Evolutionary conservation across 2,113 vertebrate genomes (phyloP).

Genomic region (Lethenteron camtschaticum): DNA sequence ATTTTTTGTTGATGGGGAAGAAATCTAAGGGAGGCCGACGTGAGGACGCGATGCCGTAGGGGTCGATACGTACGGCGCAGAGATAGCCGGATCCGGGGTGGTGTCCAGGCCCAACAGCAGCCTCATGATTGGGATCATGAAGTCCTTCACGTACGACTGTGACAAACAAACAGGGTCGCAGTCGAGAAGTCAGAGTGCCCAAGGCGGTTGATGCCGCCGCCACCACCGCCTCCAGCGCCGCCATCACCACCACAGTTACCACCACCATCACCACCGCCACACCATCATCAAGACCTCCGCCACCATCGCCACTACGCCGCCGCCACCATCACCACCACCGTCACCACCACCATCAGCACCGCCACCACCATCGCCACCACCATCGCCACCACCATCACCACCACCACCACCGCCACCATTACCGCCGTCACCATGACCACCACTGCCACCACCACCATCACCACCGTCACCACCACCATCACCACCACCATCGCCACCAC

Average conservation of each 20-base stretch:
- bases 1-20: too few species aligned
- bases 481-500: background rate
- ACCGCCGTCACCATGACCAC: too few species aligned
- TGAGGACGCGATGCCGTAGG: too few species aligned
- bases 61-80: conserved; percentile 34
- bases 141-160: conserved; percentile 52
- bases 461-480: too few species aligned
- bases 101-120: conserved; percentile 45
- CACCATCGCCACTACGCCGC: background rate
- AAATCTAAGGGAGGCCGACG: too few species aligned
- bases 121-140: conserved; percentile 51
- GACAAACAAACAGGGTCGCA: conserved; percentile 14
- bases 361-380: too few species aligned
- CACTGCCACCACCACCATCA: background rate
- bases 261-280: background rate
- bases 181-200: background rate
- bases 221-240: too few species aligned
- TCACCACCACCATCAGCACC: too few species aligned
- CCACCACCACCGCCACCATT: too few species aligned
- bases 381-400: too few species aligned
- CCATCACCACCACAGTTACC: too few species aligned
- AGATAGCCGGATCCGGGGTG: conserved; percentile 45
- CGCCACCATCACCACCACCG: background rate
- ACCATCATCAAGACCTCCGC: background rate
- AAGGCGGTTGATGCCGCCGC: background rate